A percentile compares a stretch with the other conserved stretches of the same genome.
Evolutionary conservation across 2,888 invertebrate genomes (phyloP).

Genomic region (Ophion ventricosus): DNA sequence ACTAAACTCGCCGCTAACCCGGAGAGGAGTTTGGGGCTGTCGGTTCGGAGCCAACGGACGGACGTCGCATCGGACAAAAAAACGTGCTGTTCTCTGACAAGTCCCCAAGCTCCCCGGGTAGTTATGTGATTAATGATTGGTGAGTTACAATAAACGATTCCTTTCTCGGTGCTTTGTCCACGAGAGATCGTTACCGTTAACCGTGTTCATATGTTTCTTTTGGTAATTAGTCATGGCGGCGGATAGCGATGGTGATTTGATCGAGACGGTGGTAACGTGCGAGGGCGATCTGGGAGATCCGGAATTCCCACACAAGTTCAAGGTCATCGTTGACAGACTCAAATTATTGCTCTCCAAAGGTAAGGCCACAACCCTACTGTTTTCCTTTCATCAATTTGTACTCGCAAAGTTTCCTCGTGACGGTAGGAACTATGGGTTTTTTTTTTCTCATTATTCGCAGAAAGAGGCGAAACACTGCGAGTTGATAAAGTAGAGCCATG

Average conservation of each 20-base stretch:
- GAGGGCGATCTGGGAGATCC: slow-evolving; percentile 96
- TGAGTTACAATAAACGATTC: slow-evolving; percentile 82
- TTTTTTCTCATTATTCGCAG: slow-evolving; percentile 75
- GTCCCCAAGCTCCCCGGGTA: slow-evolving; percentile 81
- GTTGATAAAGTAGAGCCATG: slow-evolving; percentile 96
- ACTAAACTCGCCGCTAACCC: slow-evolving; percentile 73
- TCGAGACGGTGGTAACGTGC: slow-evolving; percentile 94
- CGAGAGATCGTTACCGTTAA: neutral
- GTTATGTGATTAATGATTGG: slow-evolving; percentile 84
- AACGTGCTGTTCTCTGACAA: slow-evolving; percentile 78
- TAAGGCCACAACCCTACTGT: slow-evolving; percentile 83
- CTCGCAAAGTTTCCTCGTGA: neutral
- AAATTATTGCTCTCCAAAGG: slow-evolving; percentile 92
- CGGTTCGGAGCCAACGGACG: slow-evolving; percentile 75
- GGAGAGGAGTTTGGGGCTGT: slow-evolving; percentile 78
- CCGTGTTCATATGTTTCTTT: slow-evolving; percentile 62
- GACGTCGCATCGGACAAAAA: slow-evolving; percentile 75
- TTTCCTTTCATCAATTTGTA: neutral
- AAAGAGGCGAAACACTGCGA: slow-evolving; percentile 85
- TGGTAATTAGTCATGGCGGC: slow-evolving; percentile 89
- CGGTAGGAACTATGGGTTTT: neutral
- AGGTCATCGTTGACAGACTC: slow-evolving; percentile 90
- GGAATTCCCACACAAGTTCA: slow-evolving; percentile 92
- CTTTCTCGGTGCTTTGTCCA: neutral
- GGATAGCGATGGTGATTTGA: slow-evolving; percentile 91